Base-by-base conservation (phyloP, 2,888 invertebrate species). In the Ephialtes manifestator region DNA sequence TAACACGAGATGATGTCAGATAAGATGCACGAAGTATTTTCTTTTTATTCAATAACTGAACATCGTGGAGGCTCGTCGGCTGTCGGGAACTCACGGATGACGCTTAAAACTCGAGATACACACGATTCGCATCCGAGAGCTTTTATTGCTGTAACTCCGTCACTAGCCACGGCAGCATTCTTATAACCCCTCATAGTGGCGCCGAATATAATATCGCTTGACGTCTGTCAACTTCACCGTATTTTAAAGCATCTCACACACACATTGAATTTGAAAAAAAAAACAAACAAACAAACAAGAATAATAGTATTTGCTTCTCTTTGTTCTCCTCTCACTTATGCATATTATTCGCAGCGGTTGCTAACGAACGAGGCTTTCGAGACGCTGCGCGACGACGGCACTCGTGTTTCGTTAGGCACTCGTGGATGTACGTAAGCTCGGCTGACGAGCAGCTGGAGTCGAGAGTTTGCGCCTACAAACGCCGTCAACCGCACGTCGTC, bases 331-430 rank as follows among this genome's bases (percentile, higher is more conserved):
- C 35, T 24, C 71, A 15, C 55, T 18, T 53, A 20, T 71, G 20
- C 24, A 35, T 46, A 13, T 71, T 39, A 20, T 35, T 43, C 55
- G 58, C 13, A n/a, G 53, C 18, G n/a, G 55, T 72, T 72, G 43
- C 58, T 58, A 72, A 72, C 58, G 72, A 72, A 72, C 24, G 55
- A 58, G 28, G 46, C 60, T 60, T 58, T 72, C 28, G 72, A 55
- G 58, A 74, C 74, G 74, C 58, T 60, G 20, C 28, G 70, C 70
- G 51, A 51, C n/a, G 28, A 20, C 58, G 46, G 39, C 53, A 43
- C 35, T 72, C 43, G 48, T 51, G 24, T 55, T 55, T 24, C 24
- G 24, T 39, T 53, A 53, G 55, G 55, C 55, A 72, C 72, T 72
- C 58, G 58, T 43, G 53, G 35, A 63, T 35, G 60, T 35, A 60